phyloP scores from a whole-genome alignment of 2,797 vertebrate genomes.

The Acestrorhynchus altus region DNA sequence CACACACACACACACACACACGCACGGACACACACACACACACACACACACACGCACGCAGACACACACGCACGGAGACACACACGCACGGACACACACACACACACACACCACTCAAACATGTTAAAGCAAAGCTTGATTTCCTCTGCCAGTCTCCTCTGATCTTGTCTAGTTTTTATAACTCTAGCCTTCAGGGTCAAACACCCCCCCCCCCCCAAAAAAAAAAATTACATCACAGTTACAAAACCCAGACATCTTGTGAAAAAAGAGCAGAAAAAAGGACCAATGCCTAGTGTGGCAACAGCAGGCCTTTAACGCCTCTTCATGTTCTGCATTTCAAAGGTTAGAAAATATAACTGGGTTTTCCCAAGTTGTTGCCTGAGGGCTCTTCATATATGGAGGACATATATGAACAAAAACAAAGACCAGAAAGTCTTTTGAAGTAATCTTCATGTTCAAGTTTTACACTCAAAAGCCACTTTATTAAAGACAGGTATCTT shows the following conservation, averaged over 20 bases:
- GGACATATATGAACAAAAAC: background rate
- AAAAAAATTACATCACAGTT: slow-evolving; percentile 44
- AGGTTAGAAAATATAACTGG: slow-evolving; percentile 3
- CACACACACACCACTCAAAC: background rate
- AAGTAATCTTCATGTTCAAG: background rate
- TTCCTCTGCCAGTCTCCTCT: slow-evolving; percentile 39
- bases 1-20: background rate
- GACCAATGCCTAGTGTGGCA: background rate
- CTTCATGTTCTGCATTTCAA: slow-evolving; percentile 30
- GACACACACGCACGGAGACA: slow-evolving; percentile 13
- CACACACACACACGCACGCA: slow-evolving; percentile 6
- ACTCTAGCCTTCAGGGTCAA: slow-evolving; percentile 38
- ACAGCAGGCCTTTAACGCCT: slow-evolving; percentile 23
- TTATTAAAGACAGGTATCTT: background rate
- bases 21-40: slow-evolving; percentile 25
- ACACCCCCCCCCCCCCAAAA: background rate
- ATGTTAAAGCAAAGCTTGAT: slow-evolving; percentile 34
- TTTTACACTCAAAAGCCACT: background rate
- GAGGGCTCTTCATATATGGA: background rate
- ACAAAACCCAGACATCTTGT: slow-evolving; percentile 47
- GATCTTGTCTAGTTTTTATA: slow-evolving; percentile 42
- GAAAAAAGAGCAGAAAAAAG: background rate
- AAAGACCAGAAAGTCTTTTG: background rate
- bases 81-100: slow-evolving; percentile 26
- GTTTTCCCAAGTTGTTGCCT: slow-evolving; percentile 14